Conservation (phyloP, 1,140 invertebrate genomes). For the Cotesia chilonis region DNA sequence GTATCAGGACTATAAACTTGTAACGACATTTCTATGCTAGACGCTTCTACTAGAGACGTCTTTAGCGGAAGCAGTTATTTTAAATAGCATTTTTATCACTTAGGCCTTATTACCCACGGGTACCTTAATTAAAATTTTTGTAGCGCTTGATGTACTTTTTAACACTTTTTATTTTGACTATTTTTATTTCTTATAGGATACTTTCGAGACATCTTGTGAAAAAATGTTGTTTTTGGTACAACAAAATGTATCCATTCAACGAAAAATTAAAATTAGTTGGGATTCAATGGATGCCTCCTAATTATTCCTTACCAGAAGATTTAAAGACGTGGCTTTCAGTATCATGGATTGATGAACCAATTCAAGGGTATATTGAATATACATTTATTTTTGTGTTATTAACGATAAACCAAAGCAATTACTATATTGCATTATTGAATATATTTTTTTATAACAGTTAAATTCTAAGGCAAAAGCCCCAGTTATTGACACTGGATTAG, state of each 20-base stretch:
- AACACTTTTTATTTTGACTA: not conserved
- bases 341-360: slow-evolving; percentile 60
- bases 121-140: too few relatives aligned
- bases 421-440: too few relatives aligned
- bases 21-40: too few relatives aligned
- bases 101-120: too few relatives aligned
- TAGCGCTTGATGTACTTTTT: too few relatives aligned
- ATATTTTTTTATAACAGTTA: not conserved
- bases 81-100: too few relatives aligned
- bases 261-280: slow-evolving; percentile 62
- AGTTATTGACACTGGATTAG: too few relatives aligned
- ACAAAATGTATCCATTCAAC: slow-evolving; percentile 59
- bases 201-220: slow-evolving; percentile 63
- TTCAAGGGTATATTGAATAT: slow-evolving; percentile 39
- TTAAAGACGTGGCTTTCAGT: slow-evolving; percentile 66
- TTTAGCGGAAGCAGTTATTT: too few relatives aligned
- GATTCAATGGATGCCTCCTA: slow-evolving; percentile 62
- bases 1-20: too few relatives aligned
- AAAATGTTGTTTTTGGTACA: slow-evolving; percentile 67
- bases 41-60: too few relatives aligned
- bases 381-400: slow-evolving; percentile 24
- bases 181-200: slow-evolving; percentile 47
- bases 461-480: too few relatives aligned
- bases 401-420: too few relatives aligned
- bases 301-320: slow-evolving; percentile 63